Evolutionary conservation across 2,113 vertebrate species (phyloP), one percentile per base, ranked within the genome.

Genomic region (Terrapene triunguis): DNA sequence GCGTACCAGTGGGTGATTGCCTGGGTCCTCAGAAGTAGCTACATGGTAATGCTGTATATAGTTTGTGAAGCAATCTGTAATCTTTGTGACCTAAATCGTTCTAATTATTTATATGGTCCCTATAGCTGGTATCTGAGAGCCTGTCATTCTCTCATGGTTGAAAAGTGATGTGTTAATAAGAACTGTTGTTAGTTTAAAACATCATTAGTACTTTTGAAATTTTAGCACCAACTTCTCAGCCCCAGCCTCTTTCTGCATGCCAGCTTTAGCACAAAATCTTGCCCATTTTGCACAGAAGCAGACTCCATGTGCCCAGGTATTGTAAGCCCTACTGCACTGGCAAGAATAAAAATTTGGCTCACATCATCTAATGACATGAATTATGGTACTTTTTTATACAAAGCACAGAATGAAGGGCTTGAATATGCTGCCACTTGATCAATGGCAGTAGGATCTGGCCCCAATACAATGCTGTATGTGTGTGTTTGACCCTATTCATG

Each of bases 241-340:
- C 25, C 25, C 27, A 57, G 55, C 55, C 59, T 65, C 53, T 32
- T 1, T 1, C 57, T 47, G 79, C 59, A 13, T 35, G 13, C 29
- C 78, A 59, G 44, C 57, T 62, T 35, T 1, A 22, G 13, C 19
- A 25, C 2, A 69, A 35, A 69, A 69, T 17, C 29, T 35, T 8
- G 16, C 62, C 35, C 32, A 19, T 69, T 69, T 69, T 69, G 16
- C 55, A 57, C 55, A 27, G 55, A 57, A 57, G 55, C 25, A 57
- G 24, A 27, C 10, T 57, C 79, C 0, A 0, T 3, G 51, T 79
- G 3, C 78, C 48, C 0, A 2, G 44, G 9, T 9, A 13, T 0
- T 5, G 21, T 16, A 38, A 54, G 74, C 82, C 50, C 0, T 38
- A 53, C 16, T 21, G 1, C 0, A 0, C 2, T 62, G 51, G 35